Evolutionary conservation across 2,888 invertebrate genomes (phyloP), one percentile per base, ranked within the genome.

Genomic region (Acleris laterana): DNA sequence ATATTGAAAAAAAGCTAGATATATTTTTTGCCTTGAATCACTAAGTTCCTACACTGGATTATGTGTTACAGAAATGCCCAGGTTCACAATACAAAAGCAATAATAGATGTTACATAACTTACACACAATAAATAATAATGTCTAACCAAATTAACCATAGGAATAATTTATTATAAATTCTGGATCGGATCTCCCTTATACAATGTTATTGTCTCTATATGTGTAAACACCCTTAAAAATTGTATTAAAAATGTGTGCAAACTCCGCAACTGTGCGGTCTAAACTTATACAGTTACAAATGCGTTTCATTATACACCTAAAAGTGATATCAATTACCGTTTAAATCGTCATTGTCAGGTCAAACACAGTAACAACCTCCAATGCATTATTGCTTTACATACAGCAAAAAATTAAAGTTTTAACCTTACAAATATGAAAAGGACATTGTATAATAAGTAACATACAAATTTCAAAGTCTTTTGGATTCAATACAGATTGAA

Each of bases 401-500:
- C 59, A 60, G 25, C 48, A 62, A 67, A 61, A 63, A 57, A 53
- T 63, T 22, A 68, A 70, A 68, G 67, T 68, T 69, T 63, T 73
- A 70, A 68, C 64, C 70, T 69, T 72, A 70, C 68, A 71, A 74
- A 69, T 70, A 75, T 71, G 71, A 70, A 74, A 74, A 74, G 63
- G 73, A 68, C 72, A 70, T 68, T 62, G 70, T 68, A 69, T 59
- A 71, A 68, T 70, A 78, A 83, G 80, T 83, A 82, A 83, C 77
- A 84, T 81, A 81, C 73, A 83, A 83, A 78, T 78, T 80, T 81
- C 61, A 83, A 83, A 88, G 87, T 89, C 88, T 89, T 85, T 88
- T 79, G 78, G 72, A 81, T 83, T 81, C 80, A 84, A 69, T 73
- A 77, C 79, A 79, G 77, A 77, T 79, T 80, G 78, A 85, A 85